phyloP scores from a whole-genome alignment of 2,797 vertebrate species.

The Lophotriccus pileatus region DNA sequence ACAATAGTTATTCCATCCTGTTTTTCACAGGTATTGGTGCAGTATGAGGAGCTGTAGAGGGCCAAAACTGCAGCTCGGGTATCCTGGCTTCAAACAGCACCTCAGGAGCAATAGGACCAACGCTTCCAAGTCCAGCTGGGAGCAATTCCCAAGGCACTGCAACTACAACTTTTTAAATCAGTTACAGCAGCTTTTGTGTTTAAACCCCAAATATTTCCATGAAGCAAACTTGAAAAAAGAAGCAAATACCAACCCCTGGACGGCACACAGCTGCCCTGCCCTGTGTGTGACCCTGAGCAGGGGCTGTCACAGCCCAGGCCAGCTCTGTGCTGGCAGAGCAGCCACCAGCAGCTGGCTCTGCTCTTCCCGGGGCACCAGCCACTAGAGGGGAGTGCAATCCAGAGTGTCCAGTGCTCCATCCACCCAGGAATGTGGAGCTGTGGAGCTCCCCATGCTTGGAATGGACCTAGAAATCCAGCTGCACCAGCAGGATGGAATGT shows the following conservation, averaged over 20 bases:
- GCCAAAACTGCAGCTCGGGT: neutral
- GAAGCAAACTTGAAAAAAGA: neutral
- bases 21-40: neutral
- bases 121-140: rapidly evolving
- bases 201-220: rapidly evolving
- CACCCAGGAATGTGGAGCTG: neutral
- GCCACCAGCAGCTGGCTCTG: neutral
- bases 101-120: neutral
- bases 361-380: neutral
- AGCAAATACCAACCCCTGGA: neutral
- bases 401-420: neutral
- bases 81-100: neutral
- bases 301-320: neutral
- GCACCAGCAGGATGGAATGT: rapidly evolving
- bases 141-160: neutral
- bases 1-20: neutral
- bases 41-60: neutral
- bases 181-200: neutral
- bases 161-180: neutral
- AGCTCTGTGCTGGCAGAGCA: neutral
- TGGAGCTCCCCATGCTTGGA: neutral
- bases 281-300: neutral
- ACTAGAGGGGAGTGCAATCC: neutral
- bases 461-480: neutral
- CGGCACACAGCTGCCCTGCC: neutral